A percentile compares a stretch with the other conserved stretches of the same genome.
phyloP scores from a whole-genome alignment of 2,888 invertebrate species.

The Nomada goodeniana region DNA sequence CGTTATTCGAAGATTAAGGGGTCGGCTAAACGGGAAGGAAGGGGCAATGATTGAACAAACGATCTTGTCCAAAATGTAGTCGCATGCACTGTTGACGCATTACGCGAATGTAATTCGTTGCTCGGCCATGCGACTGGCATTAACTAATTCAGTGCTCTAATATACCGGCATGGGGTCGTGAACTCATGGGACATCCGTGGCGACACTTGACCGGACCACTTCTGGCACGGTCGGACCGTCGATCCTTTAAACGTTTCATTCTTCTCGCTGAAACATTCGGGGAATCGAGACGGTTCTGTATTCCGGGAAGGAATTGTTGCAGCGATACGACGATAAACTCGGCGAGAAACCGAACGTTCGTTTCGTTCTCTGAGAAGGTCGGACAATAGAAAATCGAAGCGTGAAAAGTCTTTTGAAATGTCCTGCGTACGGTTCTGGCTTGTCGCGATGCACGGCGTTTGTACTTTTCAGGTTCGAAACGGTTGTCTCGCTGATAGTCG shows the following conservation, averaged over 20 bases:
- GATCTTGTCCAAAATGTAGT: constrained; percentile 76
- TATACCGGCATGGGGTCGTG: constrained; percentile 74
- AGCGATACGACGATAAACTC: too few relatives aligned
- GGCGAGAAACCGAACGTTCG: too few relatives aligned
- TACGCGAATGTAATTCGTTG: constrained; percentile 71
- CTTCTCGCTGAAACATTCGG: too few relatives aligned
- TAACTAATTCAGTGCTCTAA: constrained; percentile 79
- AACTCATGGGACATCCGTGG: constrained; percentile 77
- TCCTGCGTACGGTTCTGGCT: neutral
- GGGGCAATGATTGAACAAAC: constrained; percentile 72
- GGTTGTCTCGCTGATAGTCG: neutral
- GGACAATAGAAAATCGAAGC: neutral
- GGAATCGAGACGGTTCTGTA: too few relatives aligned
- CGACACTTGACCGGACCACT: constrained; percentile 29
- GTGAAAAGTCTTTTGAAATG: constrained; percentile 1
- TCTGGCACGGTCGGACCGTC: neutral
- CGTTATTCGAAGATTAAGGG: constrained; percentile 18
- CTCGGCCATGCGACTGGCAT: constrained; percentile 74
- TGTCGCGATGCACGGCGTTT: neutral
- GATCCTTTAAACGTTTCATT: neutral
- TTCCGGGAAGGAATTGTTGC: too few relatives aligned
- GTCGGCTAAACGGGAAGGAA: constrained; percentile 74
- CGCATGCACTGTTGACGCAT: constrained; percentile 70
- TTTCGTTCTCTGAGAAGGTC: too few relatives aligned
- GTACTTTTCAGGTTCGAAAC: neutral